Conservation (phyloP, 2,797 vertebrate genomes). For the Manis pentadactyla region DNA sequence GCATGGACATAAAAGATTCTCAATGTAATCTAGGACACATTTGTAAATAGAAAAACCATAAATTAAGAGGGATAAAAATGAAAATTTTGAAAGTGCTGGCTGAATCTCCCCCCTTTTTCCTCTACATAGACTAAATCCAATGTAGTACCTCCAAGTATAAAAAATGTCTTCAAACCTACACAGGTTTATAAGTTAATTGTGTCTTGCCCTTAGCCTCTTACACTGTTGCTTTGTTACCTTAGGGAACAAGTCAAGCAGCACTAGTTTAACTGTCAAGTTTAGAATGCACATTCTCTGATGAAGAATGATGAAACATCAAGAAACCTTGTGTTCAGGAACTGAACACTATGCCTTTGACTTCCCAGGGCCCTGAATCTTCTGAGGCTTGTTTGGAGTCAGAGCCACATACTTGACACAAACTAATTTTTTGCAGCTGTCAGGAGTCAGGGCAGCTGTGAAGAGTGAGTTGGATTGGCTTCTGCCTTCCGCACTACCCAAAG, state of each 20-base stretch:
- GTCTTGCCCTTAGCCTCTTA: not conserved
- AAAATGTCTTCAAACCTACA: not conserved
- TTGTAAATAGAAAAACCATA: conserved; percentile 3
- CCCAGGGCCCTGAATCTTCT: not conserved
- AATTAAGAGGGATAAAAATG: not conserved
- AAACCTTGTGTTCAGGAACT: conserved; percentile 5
- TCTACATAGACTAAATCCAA: not conserved
- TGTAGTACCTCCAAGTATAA: not conserved
- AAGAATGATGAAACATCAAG: conserved; percentile 48
- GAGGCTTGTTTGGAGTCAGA: conserved; percentile 53
- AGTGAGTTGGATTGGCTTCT: conserved; percentile 59
- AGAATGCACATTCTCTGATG: conserved; percentile 38
- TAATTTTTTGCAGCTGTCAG: conserved; percentile 70
- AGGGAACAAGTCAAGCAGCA: not conserved
- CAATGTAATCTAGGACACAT: not conserved
- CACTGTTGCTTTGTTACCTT: conserved; percentile 4
- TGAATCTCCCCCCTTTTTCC: not conserved
- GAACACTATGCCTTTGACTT: conserved; percentile 30
- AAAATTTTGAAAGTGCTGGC: not conserved
- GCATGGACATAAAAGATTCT: not conserved
- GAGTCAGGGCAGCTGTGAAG: conserved; percentile 65
- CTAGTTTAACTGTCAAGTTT: conserved; percentile 49
- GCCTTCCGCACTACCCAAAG: conserved; percentile 34
- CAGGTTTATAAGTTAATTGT: not conserved
- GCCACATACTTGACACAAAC: conserved; percentile 49